Conservation (phyloP, 2,797 vertebrate species). For the Aldrovandia affinis region DNA sequence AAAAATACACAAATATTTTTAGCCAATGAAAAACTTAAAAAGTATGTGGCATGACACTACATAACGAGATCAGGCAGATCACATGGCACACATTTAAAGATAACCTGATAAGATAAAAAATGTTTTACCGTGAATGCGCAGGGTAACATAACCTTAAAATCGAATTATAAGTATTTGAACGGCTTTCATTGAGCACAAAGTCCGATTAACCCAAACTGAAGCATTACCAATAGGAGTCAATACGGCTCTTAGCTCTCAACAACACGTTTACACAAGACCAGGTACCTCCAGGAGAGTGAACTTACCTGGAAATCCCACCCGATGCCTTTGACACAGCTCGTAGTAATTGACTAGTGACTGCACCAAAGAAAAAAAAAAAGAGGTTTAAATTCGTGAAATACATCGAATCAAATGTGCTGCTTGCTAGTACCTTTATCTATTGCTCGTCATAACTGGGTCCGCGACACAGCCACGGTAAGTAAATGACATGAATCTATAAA, state of each 20-base stretch:
- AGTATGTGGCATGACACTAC: not conserved
- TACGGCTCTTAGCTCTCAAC: not conserved
- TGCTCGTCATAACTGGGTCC: not conserved
- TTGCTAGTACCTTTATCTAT: not conserved
- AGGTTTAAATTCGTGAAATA: not conserved
- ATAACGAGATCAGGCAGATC: not conserved
- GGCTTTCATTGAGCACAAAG: not conserved
- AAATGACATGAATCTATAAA: not conserved
- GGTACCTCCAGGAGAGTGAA: not conserved
- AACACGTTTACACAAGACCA: not conserved
- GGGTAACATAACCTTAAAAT: not conserved
- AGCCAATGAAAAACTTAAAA: not conserved
- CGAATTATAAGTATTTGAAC: not conserved
- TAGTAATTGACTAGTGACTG: not conserved
- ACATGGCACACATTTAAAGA: not conserved
- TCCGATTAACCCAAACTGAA: no score
- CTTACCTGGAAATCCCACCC: not conserved
- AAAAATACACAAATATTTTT: not conserved
- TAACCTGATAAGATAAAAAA: not conserved
- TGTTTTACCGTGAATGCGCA: not conserved
- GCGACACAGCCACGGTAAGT: not conserved
- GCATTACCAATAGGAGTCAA: no score
- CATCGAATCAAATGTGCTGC: not conserved
- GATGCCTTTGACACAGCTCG: not conserved
- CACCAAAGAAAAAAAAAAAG: not conserved